phyloP scores from a whole-genome alignment of 2,113 vertebrate genomes.

The Labrus mixtus region DNA sequence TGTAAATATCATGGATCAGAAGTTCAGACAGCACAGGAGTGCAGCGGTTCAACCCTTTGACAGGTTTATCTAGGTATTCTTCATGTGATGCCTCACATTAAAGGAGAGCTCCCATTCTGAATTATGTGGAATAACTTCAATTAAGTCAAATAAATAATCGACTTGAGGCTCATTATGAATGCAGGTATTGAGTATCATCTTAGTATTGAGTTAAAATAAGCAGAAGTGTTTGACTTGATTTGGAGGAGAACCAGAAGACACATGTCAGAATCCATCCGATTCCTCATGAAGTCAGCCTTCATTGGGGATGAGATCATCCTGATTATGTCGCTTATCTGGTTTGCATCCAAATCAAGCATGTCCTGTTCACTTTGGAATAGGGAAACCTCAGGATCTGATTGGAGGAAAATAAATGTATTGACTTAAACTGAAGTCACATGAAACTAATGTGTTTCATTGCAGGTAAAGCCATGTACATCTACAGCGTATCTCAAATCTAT shows the following conservation, averaged over 20 bases:
- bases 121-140: conserved; percentile 6
- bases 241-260: conserved; percentile 41
- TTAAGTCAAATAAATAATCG: conserved; percentile 21
- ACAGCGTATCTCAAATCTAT: background rate
- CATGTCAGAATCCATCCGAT: conserved; percentile 35
- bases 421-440: background rate
- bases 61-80: background rate
- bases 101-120: background rate
- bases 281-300: conserved; percentile 20
- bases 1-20: background rate
- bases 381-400: conserved; percentile 36
- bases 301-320: conserved; percentile 28
- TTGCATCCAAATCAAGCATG: conserved; percentile 33
- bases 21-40: background rate
- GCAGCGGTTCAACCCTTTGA: background rate
- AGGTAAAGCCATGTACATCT: background rate
- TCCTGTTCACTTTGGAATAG: conserved; percentile 53
- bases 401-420: background rate
- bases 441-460: background rate
- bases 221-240: conserved; percentile 34
- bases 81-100: background rate
- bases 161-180: conserved; percentile 4
- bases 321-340: conserved; percentile 44
- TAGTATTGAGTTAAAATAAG: conserved; percentile 40
- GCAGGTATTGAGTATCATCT: conserved; percentile 30